Evolutionary conservation across 1,140 invertebrate genomes (phyloP).

Genomic region (Drosophila yakuba): DNA sequence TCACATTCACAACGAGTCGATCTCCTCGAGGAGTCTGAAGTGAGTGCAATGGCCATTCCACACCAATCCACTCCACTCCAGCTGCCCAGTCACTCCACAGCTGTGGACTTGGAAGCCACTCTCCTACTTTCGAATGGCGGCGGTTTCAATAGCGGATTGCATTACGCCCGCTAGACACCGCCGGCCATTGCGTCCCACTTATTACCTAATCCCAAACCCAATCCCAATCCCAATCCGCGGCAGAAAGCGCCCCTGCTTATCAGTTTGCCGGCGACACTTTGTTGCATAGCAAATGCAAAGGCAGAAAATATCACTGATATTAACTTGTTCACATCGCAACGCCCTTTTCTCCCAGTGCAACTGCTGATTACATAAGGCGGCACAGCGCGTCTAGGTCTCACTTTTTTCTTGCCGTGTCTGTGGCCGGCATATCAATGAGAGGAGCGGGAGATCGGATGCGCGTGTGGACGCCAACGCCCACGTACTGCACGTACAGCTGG

Average conservation of each 20-base stretch:
- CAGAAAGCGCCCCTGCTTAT: conserved; percentile 39
- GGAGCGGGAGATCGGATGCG: conserved; percentile 44
- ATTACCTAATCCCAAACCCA: conserved; percentile 57
- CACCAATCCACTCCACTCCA: background rate
- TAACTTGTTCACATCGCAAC: background rate
- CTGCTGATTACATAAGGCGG: conserved; percentile 52
- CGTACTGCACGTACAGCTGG: conserved; percentile 40
- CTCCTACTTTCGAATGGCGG: conserved; percentile 65
- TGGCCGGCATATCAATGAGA: conserved; percentile 74
- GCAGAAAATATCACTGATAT: background rate
- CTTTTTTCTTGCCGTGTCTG: conserved; percentile 21
- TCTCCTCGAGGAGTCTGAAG: conserved; percentile 59
- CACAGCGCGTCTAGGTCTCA: conserved; percentile 7
- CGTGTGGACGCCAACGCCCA: conserved; percentile 47
- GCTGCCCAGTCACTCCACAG: background rate
- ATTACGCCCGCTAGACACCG: conserved; percentile 42
- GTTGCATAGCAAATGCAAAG: background rate
- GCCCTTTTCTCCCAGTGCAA: conserved; percentile 4
- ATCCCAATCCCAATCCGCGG: background rate
- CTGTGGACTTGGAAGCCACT: conserved; percentile 42
- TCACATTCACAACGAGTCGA: conserved; percentile 78
- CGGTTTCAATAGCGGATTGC: conserved; percentile 47
- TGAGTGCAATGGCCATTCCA: conserved; percentile 62
- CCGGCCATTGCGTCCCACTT: conserved; percentile 43
- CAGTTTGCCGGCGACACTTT: conserved; percentile 20